A percentile compares a stretch with the other conserved stretches of the same genome.
Evolutionary conservation across 2,888 invertebrate genomes (phyloP).

Genomic region (Acrobasis suavella): DNA sequence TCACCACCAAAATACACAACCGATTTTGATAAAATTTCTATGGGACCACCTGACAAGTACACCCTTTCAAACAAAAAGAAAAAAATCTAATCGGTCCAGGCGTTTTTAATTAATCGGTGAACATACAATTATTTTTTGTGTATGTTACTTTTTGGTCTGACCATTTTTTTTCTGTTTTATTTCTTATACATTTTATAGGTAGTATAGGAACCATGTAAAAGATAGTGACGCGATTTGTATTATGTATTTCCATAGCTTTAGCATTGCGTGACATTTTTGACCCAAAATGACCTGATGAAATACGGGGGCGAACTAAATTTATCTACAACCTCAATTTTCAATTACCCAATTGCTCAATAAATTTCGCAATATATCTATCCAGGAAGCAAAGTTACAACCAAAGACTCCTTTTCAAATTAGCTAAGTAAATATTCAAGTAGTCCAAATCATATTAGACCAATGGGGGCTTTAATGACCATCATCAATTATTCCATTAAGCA

Average conservation of each 20-base stretch:
- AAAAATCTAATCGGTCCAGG: no score
- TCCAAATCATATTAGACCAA: conserved; percentile 14
- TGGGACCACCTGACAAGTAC: no score
- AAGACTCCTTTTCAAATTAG: neutral
- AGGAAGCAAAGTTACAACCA: neutral
- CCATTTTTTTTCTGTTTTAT: no score
- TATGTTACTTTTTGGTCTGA: no score
- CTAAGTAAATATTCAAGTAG: conserved; percentile 9
- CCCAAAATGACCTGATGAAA: conserved; percentile 40
- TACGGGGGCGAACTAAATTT: conserved; percentile 30
- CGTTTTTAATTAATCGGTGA: no score
- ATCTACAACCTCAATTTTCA: conserved; percentile 30
- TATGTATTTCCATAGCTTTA: conserved; percentile 47
- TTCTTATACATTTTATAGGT: no score
- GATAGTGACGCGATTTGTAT: no score
- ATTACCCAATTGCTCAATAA: conserved; percentile 11
- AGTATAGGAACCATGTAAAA: no score
- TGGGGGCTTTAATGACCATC: conserved; percentile 22
- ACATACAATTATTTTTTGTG: no score
- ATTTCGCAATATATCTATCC: neutral
- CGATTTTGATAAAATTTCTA: no score
- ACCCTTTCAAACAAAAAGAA: no score
- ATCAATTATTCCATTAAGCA: conserved; percentile 26
- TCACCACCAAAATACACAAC: no score
- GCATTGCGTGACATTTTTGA: conserved; percentile 54